Evolutionary conservation across 2,797 vertebrate species (phyloP).

Genomic region (Natrix natrix): DNA sequence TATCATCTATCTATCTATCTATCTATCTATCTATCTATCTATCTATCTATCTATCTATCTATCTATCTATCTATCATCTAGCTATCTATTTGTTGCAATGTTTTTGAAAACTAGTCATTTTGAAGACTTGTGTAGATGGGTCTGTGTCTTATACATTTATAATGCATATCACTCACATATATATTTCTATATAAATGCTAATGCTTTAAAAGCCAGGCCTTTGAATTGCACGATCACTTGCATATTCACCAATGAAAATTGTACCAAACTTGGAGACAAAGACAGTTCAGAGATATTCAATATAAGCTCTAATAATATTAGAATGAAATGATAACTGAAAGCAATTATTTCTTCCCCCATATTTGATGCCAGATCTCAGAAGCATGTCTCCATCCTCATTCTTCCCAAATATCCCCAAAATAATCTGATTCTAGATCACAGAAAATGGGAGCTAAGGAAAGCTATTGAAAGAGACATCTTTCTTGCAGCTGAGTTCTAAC

Average conservation of each 20-base stretch:
- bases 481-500: slow-evolving; percentile 33
- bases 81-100: background rate
- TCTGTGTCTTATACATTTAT: background rate
- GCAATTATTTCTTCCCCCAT: background rate
- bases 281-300: background rate
- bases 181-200: background rate
- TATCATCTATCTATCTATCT: no score
- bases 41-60: no score
- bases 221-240: background rate
- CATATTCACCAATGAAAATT: background rate
- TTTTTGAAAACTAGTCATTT: background rate
- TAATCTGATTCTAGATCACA: slow-evolving; percentile 11
- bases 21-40: no score
- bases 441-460: slow-evolving; percentile 16
- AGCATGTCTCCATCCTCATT: background rate
- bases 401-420: background rate
- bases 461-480: slow-evolving; percentile 4
- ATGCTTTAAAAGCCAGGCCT: background rate
- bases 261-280: background rate
- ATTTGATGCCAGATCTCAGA: slow-evolving; percentile 28
- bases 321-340: background rate
- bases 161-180: background rate
- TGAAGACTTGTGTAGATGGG: background rate
- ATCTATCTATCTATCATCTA: no score
- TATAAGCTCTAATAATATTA: background rate